Conservation (phyloP, 2,797 vertebrate genomes). For the Gobio occitaniae region DNA sequence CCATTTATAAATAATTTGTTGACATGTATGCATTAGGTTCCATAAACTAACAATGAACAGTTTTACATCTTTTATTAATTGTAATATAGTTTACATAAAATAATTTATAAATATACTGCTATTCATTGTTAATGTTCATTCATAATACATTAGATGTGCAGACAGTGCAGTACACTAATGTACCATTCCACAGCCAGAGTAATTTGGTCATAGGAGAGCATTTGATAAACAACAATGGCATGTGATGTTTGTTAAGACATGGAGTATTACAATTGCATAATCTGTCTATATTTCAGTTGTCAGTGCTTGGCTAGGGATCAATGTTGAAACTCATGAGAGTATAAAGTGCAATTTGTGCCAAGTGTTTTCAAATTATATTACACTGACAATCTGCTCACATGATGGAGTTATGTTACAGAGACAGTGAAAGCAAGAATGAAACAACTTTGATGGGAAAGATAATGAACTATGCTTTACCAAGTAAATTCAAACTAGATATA, state of each 20-base stretch:
- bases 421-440: neutral
- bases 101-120: neutral
- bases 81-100: neutral
- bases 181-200: neutral
- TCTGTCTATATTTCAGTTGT: neutral
- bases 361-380: neutral
- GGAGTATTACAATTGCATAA: neutral
- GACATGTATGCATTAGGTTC: neutral
- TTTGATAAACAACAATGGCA: conserved; percentile 20
- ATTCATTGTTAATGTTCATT: neutral
- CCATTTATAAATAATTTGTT: neutral
- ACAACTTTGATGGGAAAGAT: neutral
- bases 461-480: neutral
- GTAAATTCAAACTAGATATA: neutral
- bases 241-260: conserved; percentile 16
- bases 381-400: neutral
- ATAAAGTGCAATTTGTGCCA: neutral
- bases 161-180: neutral
- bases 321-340: neutral
- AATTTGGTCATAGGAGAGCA: neutral
- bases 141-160: neutral
- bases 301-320: neutral
- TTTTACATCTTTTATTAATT: neutral
- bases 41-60: neutral
- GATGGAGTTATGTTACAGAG: neutral